Conservation (phyloP, 1,140 invertebrate species). For the Potamilus streckersoni region DNA sequence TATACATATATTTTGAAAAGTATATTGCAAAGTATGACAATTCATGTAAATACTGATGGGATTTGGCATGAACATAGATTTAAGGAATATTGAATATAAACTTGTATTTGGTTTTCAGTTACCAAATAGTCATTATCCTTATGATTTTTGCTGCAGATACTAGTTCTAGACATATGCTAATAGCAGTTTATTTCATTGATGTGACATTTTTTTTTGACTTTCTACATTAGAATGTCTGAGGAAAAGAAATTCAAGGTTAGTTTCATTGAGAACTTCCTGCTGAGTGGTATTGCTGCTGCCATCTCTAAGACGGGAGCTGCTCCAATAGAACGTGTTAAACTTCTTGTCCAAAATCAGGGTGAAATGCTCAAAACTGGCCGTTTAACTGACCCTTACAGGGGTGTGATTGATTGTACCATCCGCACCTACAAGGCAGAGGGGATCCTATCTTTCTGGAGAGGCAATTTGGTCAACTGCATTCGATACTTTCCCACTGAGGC, state of each 20-base stretch:
- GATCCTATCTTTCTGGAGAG: conserved; percentile 67
- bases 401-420: conserved; percentile 59
- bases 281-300: conserved; percentile 57
- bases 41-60: too few species aligned
- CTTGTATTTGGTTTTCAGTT: too few species aligned
- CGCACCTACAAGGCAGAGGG: conserved; percentile 55
- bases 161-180: too few species aligned
- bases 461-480: conserved; percentile 72
- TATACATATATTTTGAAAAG: too few species aligned
- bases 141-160: too few species aligned
- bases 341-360: conserved; percentile 77
- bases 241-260: conserved; percentile 24
- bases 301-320: conserved; percentile 62
- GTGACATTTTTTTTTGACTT: too few species aligned
- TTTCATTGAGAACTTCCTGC: conserved; percentile 58
- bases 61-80: too few species aligned
- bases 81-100: too few species aligned
- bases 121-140: too few species aligned
- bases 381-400: conserved; percentile 54
- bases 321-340: conserved; percentile 90
- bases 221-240: too few species aligned
- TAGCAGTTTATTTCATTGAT: too few species aligned
- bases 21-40: too few species aligned
- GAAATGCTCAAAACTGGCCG: conserved; percentile 61
- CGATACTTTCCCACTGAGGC: conserved; percentile 90